Evolutionary conservation across 1,140 invertebrate genomes (phyloP).

Genomic region (Caenorhabditis tropicalis): DNA sequence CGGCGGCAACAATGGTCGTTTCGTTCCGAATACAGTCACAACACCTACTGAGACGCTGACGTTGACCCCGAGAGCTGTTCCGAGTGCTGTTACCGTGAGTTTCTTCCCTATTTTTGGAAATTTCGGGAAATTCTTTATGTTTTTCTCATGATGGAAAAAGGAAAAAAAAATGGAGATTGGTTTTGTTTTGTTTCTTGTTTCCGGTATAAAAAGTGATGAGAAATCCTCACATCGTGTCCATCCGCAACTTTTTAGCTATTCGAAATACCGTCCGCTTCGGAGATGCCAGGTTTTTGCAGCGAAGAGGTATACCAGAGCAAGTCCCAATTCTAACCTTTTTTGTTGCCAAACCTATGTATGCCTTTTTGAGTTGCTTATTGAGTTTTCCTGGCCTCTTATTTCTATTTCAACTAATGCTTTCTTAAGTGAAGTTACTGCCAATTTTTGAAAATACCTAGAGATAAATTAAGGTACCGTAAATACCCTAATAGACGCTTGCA

Average conservation of each 20-base stretch:
- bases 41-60: background rate
- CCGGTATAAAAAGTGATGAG: background rate
- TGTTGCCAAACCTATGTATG: background rate
- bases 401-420: no score
- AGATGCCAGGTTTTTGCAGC: conserved; percentile 27
- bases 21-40: background rate
- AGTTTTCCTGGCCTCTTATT: no score
- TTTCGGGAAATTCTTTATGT: background rate
- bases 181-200: background rate
- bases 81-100: background rate
- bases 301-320: background rate
- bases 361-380: background rate
- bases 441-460: no score
- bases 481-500: no score
- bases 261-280: conserved; percentile 3
- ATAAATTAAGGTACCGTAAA: no score
- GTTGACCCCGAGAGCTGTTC: conserved; percentile 10
- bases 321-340: background rate
- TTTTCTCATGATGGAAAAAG: background rate
- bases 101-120: background rate
- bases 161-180: no score
- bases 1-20: conserved; percentile 17
- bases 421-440: no score
- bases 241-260: conserved; percentile 43
- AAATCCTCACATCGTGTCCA: background rate